Evolutionary conservation across 2,797 vertebrate species (phyloP), one percentile per base, ranked within the genome.

Genomic region (Aphelocoma californica): DNA sequence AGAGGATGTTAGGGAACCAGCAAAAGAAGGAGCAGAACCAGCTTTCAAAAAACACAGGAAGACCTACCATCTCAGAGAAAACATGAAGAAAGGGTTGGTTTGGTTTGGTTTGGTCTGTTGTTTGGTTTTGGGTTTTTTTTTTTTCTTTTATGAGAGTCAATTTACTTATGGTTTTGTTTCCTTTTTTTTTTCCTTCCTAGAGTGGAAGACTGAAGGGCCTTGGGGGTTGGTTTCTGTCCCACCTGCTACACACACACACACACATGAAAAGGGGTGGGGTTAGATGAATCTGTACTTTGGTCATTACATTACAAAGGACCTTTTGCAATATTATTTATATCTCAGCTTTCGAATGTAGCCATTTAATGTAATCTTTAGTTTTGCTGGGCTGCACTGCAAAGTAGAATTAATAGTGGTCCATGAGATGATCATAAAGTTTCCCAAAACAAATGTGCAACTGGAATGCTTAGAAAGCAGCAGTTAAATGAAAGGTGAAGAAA

Each of bases 1-100:
- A 62, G 40, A 93, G 56, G 42, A 88, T 96, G 54, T 86, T 91
- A 83, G 38, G 47, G 75, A 89, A 89, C 65, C 8, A 0, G 47
- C 48, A 93, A 94, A 91, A 84, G 77, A 90, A 90, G 91, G 51
- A 86, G 88, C 28, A 93, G 70, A 95, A 96, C 85, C 82, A 93
- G 92, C 83, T 96, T 93, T 82, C 71, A 92, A 74, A 75, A 87
- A 79, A 86, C 54, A 24, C 58, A 86, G 72, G 61, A 90, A 86
- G 70, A 81, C 7, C 70, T 86, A 20, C 18, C 11, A 10, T 78
- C 54, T 89, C 47, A 88, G 86, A 90, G 16, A 67, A 88, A 91
- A 86, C 23, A 38, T 15, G 36, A 92, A 78, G 66, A 88, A 90
- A 90, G n/a, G 3, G 19, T 36, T 47, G 32, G 8, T 54, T 78